Evolutionary conservation across 2,797 vertebrate genomes (phyloP).

Genomic region (Gephyroberyx darwinii): DNA sequence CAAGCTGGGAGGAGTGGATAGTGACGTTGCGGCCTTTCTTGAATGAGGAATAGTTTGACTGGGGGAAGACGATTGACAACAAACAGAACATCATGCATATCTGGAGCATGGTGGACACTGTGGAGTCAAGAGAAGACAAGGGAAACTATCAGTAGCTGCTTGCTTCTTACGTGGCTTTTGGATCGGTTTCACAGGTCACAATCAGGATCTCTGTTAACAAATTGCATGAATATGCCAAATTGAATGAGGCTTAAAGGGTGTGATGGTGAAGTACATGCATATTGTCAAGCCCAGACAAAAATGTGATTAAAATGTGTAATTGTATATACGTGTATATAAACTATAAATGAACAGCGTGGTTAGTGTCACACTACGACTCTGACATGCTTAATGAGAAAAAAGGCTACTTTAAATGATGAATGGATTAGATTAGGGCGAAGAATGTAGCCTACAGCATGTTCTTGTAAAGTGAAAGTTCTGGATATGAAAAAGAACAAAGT

Average conservation of each 20-base stretch:
- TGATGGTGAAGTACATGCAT: not conserved
- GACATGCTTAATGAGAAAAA: not conserved
- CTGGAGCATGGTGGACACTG: slow-evolving; percentile 84
- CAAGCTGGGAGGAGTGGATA: slow-evolving; percentile 85
- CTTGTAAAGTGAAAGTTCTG: slow-evolving; percentile 1
- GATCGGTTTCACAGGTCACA: slow-evolving; percentile 1
- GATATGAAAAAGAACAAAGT: slow-evolving; percentile 17
- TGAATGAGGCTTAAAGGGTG: slow-evolving; percentile 1
- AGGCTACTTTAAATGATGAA: not conserved
- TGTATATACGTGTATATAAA: too few species aligned
- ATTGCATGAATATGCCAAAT: not conserved
- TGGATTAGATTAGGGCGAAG: slow-evolving; percentile 14
- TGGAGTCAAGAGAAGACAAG: slow-evolving; percentile 33
- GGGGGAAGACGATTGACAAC: slow-evolving; percentile 80
- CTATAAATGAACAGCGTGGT: not conserved
- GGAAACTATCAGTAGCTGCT: slow-evolving; percentile 1
- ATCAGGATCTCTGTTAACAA: not conserved
- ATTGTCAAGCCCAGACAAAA: not conserved
- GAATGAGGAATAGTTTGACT: slow-evolving; percentile 63
- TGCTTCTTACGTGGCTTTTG: not conserved
- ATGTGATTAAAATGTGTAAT: not conserved
- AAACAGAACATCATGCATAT: slow-evolving; percentile 81
- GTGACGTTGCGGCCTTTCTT: slow-evolving; percentile 80
- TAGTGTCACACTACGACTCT: slow-evolving; percentile 5
- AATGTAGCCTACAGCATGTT: slow-evolving; percentile 9